Evolutionary conservation across 2,113 vertebrate species (phyloP).

Genomic region (Synchiropus splendidus): DNA sequence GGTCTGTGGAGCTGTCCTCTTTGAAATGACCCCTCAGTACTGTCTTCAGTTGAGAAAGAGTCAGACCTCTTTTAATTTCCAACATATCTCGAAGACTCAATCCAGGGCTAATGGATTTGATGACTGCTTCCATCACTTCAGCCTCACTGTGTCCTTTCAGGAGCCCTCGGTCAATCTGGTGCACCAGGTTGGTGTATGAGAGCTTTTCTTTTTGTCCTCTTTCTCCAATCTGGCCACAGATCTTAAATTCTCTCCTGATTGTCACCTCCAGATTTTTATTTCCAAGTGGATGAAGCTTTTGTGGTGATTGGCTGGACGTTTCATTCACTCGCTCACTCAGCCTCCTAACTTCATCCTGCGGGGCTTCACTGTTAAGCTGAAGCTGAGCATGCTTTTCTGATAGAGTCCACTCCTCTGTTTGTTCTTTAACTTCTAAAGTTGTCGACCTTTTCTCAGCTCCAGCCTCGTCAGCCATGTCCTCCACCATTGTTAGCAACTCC

Average conservation of each 20-base stretch:
- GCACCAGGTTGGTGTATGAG: not conserved
- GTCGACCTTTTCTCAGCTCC: not conserved
- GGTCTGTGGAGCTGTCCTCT: slow-evolving; percentile 6
- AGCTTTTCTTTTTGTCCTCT: slow-evolving; percentile 1
- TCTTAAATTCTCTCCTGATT: slow-evolving; percentile 9
- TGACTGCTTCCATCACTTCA: slow-evolving; percentile 5
- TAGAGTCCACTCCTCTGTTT: not conserved
- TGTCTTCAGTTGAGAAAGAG: not conserved
- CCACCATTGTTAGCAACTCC: not conserved
- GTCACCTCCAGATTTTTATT: not conserved
- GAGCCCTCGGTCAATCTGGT: not conserved
- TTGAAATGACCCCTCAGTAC: slow-evolving; percentile 12
- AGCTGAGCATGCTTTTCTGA: slow-evolving; percentile 1
- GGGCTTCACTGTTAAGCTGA: not conserved
- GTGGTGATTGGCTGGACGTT: not conserved
- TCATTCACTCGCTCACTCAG: not conserved
- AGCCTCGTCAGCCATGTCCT: rapidly evolving
- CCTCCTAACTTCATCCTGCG: slow-evolving; percentile 12
- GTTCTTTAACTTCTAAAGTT: not conserved
- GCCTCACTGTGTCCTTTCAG: slow-evolving; percentile 7
- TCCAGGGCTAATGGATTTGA: slow-evolving; percentile 10
- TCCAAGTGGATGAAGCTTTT: too few relatives aligned
- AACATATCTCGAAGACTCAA: slow-evolving; percentile 5
- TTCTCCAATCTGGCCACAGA: not conserved
- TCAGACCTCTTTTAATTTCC: not conserved